phyloP scores from a whole-genome alignment of 2,888 invertebrate genomes.

The Agrilus mali region DNA sequence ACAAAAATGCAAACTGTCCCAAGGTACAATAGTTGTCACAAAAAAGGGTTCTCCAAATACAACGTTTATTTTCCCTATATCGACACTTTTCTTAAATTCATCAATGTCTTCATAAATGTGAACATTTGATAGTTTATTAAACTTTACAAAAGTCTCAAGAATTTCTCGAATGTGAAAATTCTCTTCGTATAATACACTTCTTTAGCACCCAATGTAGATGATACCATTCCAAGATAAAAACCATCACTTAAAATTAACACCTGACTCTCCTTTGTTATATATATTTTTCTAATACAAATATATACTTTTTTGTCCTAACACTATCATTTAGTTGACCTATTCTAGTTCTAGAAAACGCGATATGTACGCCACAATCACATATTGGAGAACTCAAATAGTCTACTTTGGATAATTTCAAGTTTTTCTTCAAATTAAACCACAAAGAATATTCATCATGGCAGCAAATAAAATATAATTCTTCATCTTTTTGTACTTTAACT shows the following conservation, averaged over 20 bases:
- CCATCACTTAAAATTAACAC: constrained; percentile 74
- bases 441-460: constrained; percentile 89
- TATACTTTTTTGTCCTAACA: constrained; percentile 50
- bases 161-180: constrained; percentile 50
- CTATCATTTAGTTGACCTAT: constrained; percentile 78
- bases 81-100: constrained; percentile 28
- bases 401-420: constrained; percentile 19
- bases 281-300: constrained; percentile 48
- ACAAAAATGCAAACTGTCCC: constrained; percentile 82
- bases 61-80: constrained; percentile 43
- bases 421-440: constrained; percentile 66
- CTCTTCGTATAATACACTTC: constrained; percentile 54
- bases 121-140: constrained; percentile 55
- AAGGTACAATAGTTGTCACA: constrained; percentile 67
- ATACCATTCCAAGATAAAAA: constrained; percentile 62
- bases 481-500: constrained; percentile 39
- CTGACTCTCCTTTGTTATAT: constrained; percentile 42
- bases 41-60: constrained; percentile 84
- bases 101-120: constrained; percentile 44
- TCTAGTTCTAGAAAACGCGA: constrained; percentile 65
- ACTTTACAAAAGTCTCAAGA: constrained; percentile 48
- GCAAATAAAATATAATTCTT: constrained; percentile 52
- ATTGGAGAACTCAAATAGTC: constrained; percentile 41
- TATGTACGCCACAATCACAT: constrained; percentile 72
- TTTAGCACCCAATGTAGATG: constrained; percentile 61